These are phyloP conservation scores for Aselliscus stoliczkanus DNA, from an alignment of 2,797 vertebrate species.

Conservation along the genomic window DNA sequence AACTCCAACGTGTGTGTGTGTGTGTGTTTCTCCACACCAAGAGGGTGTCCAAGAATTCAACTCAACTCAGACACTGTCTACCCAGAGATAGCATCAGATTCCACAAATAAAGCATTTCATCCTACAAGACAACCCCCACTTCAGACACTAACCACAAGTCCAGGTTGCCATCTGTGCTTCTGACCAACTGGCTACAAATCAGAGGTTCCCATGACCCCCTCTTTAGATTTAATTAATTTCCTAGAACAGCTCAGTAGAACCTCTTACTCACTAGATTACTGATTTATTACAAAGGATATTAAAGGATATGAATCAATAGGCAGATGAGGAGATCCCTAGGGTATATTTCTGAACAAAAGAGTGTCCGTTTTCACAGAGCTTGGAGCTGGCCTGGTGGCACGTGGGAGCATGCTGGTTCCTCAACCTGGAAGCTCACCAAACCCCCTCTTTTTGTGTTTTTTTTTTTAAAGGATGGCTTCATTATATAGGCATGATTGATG, in stretches of 20 bases:
- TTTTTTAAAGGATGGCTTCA: no score
- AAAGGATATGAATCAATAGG: neutral
- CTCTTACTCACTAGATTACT: neutral
- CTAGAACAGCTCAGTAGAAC: neutral
- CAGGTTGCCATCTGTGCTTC: neutral
- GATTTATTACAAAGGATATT: no score
- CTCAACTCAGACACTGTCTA: neutral
- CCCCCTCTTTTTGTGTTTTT: neutral
- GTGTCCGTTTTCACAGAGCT: neutral
- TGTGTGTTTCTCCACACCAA: neutral
- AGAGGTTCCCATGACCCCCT: neutral
- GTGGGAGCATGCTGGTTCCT: neutral
- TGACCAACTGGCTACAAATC: neutral
- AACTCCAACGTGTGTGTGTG: neutral
- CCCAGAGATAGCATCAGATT: no score
- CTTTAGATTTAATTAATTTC: neutral
- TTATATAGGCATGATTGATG: neutral
- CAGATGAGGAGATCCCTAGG: neutral
- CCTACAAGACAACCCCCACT: neutral
- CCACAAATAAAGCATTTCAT: no score
- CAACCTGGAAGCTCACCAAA: neutral
- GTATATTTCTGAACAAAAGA: neutral
- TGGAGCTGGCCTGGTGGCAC: neutral
- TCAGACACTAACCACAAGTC: neutral
- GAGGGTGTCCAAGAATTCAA: neutral